Evolutionary conservation across 2,888 invertebrate species (phyloP), one percentile per base, ranked within the genome.

Genomic region (Conus canariensis): DNA sequence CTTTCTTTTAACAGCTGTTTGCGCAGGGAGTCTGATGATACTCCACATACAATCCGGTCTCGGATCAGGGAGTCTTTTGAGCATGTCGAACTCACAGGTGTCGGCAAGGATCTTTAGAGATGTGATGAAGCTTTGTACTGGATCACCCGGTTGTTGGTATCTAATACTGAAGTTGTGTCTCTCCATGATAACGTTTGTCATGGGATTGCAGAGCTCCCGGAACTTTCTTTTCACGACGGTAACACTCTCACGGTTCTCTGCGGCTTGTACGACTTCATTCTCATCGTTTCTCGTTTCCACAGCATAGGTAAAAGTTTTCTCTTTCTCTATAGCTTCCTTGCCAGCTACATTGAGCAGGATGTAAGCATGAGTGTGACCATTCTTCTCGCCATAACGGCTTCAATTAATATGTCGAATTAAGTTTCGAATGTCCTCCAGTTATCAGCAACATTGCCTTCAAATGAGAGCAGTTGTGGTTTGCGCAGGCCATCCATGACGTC

Each of bases 301-400:
- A 82, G 82, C 82, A 19, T 82, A 82, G 14, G 82, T 82, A 14
- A 82, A 82, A 0, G 82, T 82, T 16, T 82, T 82, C 16, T 82
- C 82, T 6, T 82, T 82, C 56, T 56, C 56, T 16, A 56, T 25
- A 19, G 82, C 82, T 16, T 82, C 82, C 7, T 19, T 82, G 45
- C 82, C 82, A 56, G 82, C 82, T 16, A 56, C 0, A 45, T 82
- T 82, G 16, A 82, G 82, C 14, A 82, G 16, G 56, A 82, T 82
- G 56, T 82, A 82, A 0, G 56, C 7, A 10, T 6, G 10, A 7
- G 82, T 82, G 0, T 45, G 45, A 4, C 45, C 82, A 82, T 82
- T 56, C 56, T 82, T 56, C 0, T 56, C 82, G 19, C 56, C 56
- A 19, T 82, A 82, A 45, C 82, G 45, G 82, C 82, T 19, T 82